phyloP scores from a whole-genome alignment of 2,113 vertebrate species.

The Halichoeres trimaculatus region DNA sequence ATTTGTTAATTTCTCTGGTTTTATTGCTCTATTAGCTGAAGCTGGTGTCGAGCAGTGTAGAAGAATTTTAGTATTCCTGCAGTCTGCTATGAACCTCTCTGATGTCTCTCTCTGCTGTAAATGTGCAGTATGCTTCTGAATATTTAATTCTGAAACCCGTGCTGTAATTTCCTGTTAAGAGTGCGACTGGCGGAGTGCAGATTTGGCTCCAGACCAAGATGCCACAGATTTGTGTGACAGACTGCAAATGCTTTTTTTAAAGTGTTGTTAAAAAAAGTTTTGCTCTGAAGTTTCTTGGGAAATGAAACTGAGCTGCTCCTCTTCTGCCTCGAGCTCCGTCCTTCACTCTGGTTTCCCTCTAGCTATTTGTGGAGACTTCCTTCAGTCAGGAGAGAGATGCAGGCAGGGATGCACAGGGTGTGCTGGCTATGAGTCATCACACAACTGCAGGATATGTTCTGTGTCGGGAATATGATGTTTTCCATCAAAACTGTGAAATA shows the following conservation, averaged over 20 bases:
- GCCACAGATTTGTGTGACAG: slow-evolving; percentile 39
- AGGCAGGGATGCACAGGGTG: neutral
- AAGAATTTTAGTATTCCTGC: slow-evolving; percentile 68
- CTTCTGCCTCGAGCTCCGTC: slow-evolving; percentile 16
- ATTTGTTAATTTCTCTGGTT: slow-evolving; percentile 38
- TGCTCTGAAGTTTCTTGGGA: slow-evolving; percentile 3
- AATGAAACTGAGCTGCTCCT: neutral
- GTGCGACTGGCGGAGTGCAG: slow-evolving; percentile 26
- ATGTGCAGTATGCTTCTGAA: slow-evolving; percentile 65
- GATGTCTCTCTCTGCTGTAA: slow-evolving; percentile 43
- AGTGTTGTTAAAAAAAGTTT: slow-evolving; percentile 23
- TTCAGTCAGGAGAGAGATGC: slow-evolving; percentile 13
- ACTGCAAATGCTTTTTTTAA: slow-evolving; percentile 12
- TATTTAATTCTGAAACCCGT: slow-evolving; percentile 76
- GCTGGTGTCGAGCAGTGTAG: slow-evolving; percentile 10
- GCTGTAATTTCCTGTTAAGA: slow-evolving; percentile 69
- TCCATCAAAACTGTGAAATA: slow-evolving; percentile 1
- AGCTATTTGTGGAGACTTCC: slow-evolving; percentile 20
- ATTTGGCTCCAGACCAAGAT: slow-evolving; percentile 42
- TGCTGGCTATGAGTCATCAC: slow-evolving; percentile 46
- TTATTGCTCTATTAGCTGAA: slow-evolving; percentile 24
- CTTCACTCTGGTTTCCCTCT: slow-evolving; percentile 20
- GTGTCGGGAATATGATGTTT: neutral
- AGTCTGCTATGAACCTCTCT: slow-evolving; percentile 41
- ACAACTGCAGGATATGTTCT: slow-evolving; percentile 13